Percentiles rank a stretch among this genome's conserved stretches.
These are phyloP conservation scores for Paracentrotus lividus DNA, from an alignment of 53 echinoderm and acorn worm genomes.

Conservation along the genomic window DNA sequence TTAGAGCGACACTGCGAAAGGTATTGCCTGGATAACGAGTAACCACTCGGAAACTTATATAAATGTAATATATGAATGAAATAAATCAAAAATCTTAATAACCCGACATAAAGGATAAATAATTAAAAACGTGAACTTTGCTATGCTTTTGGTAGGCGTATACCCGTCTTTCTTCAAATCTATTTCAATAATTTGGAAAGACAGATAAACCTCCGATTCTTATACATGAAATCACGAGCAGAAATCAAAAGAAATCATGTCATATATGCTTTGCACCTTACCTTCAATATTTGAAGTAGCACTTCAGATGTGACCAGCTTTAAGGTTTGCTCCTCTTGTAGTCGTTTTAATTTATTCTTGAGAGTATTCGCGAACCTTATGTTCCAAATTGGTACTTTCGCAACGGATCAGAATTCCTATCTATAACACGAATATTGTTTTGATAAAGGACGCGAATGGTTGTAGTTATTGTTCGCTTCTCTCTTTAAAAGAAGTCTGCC, in stretches of 20 bases:
- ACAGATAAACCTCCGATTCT: background rate
- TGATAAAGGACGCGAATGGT: background rate
- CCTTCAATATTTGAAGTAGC: constrained; percentile 47
- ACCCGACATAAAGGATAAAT: background rate
- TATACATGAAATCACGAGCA: background rate
- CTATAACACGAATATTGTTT: constrained; percentile 11
- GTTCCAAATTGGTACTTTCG: background rate
- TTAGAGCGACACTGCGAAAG: background rate
- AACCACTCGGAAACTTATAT: background rate
- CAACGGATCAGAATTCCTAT: constrained; percentile 25
- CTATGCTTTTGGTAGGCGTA: background rate
- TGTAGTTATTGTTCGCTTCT: background rate
- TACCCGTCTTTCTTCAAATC: background rate
- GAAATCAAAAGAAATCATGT: background rate
- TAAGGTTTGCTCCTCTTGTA: background rate
- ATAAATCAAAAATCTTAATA: background rate
- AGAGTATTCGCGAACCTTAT: background rate
- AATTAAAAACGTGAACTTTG: background rate
- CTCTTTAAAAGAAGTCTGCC: background rate
- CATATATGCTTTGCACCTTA: constrained; percentile 14
- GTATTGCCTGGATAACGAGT: background rate
- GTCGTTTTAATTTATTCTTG: background rate
- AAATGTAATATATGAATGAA: background rate
- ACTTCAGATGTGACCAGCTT: constrained; percentile 15
- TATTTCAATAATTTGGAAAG: background rate